phyloP scores from a whole-genome alignment of 2,113 vertebrate species.

The Sebastes fasciatus region DNA sequence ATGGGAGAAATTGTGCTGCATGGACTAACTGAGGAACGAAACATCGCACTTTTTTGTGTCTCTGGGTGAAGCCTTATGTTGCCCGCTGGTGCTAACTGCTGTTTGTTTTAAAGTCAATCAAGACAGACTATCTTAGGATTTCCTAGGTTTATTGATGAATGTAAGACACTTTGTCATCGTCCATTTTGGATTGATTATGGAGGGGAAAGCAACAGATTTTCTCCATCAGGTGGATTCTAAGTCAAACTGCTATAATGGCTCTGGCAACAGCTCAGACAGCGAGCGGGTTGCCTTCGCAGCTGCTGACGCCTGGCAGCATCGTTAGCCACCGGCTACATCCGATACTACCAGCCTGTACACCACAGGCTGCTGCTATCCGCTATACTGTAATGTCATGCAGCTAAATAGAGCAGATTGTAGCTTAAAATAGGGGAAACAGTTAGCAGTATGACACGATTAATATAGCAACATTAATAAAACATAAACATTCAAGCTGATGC shows the following conservation, averaged over 20 bases:
- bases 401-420: background rate
- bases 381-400: background rate
- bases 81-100: background rate
- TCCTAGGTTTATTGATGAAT: background rate
- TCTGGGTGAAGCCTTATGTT: conserved; percentile 3
- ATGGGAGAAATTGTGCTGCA: conserved; percentile 41
- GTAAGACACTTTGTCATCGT: background rate
- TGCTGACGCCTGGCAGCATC: background rate
- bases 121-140: conserved; percentile 1
- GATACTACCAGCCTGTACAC: background rate
- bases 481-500: background rate
- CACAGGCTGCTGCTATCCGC: background rate
- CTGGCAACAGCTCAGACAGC: background rate
- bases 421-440: background rate
- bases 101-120: conserved; percentile 10
- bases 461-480: background rate
- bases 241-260: background rate
- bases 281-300: background rate
- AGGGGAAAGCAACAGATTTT: background rate
- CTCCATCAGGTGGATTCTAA: background rate
- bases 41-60: background rate
- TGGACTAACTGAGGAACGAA: conserved; percentile 23
- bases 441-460: background rate
- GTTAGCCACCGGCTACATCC: background rate
- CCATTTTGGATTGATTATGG: background rate